Evolutionary conservation across 1,140 invertebrate genomes (phyloP).

Genomic region (Steinernema khuongi): DNA sequence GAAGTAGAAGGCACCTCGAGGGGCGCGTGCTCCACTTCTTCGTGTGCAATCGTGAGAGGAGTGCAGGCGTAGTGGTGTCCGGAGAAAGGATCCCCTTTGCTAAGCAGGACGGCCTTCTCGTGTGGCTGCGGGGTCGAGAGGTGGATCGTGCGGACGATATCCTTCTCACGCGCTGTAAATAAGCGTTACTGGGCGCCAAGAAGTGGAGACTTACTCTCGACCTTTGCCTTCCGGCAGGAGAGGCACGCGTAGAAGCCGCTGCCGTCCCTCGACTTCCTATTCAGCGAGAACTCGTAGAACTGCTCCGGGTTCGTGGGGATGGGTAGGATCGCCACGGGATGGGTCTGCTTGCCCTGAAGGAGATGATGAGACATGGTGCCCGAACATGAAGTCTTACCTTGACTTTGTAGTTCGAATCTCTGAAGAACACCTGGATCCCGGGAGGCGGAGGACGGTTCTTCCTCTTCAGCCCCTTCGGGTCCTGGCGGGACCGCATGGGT

Average conservation of each 20-base stretch:
- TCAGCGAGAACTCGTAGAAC: slow-evolving; percentile 10
- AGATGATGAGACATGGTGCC: too few relatives aligned
- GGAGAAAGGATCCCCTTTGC: slow-evolving; percentile 1
- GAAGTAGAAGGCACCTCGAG: neutral
- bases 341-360: neutral
- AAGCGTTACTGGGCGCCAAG: neutral
- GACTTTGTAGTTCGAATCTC: neutral
- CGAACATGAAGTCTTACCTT: neutral
- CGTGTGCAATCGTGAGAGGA: neutral
- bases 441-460: slow-evolving; percentile 11
- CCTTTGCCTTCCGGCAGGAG: neutral
- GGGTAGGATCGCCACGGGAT: neutral
- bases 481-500: neutral
- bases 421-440: neutral
- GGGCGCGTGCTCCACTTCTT: slow-evolving; percentile 4
- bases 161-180: neutral
- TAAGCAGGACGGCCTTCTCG: neutral
- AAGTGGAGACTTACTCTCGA: neutral
- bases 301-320: neutral
- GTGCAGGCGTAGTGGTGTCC: neutral
- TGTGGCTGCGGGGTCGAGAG: neutral
- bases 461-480: neutral
- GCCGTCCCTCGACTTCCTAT: neutral
- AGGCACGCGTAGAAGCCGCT: neutral
- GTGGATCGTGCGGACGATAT: slow-evolving; percentile 1